These are phyloP conservation scores for Bibio marci DNA, from an alignment of 2,888 invertebrate species.

Conservation along the genomic window DNA sequence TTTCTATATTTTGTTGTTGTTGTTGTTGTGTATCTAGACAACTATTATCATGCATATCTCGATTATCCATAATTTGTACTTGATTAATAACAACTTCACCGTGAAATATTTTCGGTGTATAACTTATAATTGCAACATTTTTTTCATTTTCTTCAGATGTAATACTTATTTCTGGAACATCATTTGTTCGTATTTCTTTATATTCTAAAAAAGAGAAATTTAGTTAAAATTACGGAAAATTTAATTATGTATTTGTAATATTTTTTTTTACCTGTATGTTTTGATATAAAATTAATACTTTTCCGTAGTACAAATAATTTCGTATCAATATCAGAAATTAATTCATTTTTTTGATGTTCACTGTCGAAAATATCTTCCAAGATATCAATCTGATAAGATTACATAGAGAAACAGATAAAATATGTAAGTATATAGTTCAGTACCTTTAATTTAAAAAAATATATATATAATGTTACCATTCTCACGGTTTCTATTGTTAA, in stretches of 20 bases:
- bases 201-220: not conserved
- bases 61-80: constrained; percentile 2
- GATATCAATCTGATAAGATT: too few species aligned
- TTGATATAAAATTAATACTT: constrained; percentile 19
- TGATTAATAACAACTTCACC: constrained; percentile 9
- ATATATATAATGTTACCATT: constrained; percentile 18
- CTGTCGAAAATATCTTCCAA: too few species aligned
- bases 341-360: not conserved
- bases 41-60: not conserved
- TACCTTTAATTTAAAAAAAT: too few species aligned
- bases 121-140: constrained; percentile 8
- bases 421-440: too few species aligned
- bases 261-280: constrained; percentile 19
- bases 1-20: not conserved
- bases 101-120: constrained; percentile 9
- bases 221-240: not conserved
- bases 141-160: constrained; percentile 18
- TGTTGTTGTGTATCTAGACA: constrained; percentile 1
- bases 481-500: constrained; percentile 25
- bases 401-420: too few species aligned
- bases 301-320: constrained; percentile 21
- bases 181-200: constrained; percentile 4
- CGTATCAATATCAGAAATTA: constrained; percentile 17
- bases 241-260: not conserved
- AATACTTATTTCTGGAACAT: constrained; percentile 25